Evolutionary conservation across 2,113 vertebrate genomes (phyloP).

Genomic region (Brachyistius frenatus): DNA sequence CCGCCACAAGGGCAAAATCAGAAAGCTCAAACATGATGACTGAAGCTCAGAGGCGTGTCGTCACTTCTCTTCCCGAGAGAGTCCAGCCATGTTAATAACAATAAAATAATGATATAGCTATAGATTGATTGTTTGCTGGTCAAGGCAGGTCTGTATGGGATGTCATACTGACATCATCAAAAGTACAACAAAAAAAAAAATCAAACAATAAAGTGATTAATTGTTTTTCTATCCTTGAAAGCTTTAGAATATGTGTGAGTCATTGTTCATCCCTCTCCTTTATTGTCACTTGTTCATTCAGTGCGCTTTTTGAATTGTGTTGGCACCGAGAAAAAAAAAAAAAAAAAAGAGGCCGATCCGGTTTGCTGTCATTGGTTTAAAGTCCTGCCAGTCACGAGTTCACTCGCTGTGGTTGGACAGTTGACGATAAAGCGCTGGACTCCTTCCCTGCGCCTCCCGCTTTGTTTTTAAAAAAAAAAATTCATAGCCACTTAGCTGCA

Average conservation of each 20-base stretch:
- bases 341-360: not conserved
- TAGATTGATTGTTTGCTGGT: slow-evolving; percentile 26
- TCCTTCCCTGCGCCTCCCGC: not conserved
- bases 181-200: not conserved
- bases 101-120: slow-evolving; percentile 18
- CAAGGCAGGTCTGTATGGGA: slow-evolving; percentile 22
- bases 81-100: not conserved
- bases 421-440: slow-evolving; percentile 11
- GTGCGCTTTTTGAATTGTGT: slow-evolving; percentile 12
- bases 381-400: not conserved
- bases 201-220: slow-evolving; percentile 58
- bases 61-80: slow-evolving; percentile 1
- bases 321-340: too few relatives aligned
- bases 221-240: not conserved
- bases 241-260: slow-evolving; percentile 6
- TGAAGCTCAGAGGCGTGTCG: slow-evolving; percentile 55
- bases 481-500: not conserved
- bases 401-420: not conserved
- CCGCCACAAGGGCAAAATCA: slow-evolving; percentile 91
- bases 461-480: not conserved
- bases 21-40: slow-evolving; percentile 85
- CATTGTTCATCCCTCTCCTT: not conserved
- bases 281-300: not conserved
- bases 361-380: not conserved
- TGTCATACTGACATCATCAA: not conserved